Conservation (phyloP, 1,140 invertebrate species). For the Aphelenchoides fujianensis region DNA sequence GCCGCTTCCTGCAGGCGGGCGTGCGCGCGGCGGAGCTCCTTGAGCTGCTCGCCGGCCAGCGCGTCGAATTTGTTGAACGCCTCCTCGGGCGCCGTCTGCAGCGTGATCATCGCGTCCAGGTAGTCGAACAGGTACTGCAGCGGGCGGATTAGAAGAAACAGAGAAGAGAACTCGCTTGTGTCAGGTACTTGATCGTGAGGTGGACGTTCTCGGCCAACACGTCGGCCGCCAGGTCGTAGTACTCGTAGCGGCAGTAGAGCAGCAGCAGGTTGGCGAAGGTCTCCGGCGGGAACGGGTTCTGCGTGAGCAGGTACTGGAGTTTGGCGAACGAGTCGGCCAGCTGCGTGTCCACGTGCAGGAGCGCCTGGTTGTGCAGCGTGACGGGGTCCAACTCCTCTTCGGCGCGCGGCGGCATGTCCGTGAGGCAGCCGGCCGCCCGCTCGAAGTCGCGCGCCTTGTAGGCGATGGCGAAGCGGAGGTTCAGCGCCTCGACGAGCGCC, state of each 20-base stretch:
- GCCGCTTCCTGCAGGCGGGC: slow-evolving; percentile 73
- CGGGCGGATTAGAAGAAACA: slow-evolving; percentile 9
- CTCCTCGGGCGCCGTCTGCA: slow-evolving; percentile 93
- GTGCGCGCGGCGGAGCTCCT: slow-evolving; percentile 84
- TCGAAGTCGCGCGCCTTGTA: slow-evolving; percentile 91
- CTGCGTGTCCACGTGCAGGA: slow-evolving; percentile 85
- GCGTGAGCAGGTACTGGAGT: slow-evolving; percentile 89
- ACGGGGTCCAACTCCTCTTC: slow-evolving; percentile 97
- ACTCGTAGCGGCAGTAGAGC: slow-evolving; percentile 88
- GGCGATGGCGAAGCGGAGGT: slow-evolving; percentile 96
- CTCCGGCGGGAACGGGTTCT: slow-evolving; percentile 93
- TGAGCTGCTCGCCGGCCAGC: slow-evolving; percentile 83
- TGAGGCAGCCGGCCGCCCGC: slow-evolving; percentile 84
- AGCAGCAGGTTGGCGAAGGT: slow-evolving; percentile 93
- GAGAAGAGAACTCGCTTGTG: slow-evolving; percentile 78
- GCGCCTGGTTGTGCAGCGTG: slow-evolving; percentile 92
- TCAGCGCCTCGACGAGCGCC: slow-evolving; percentile 94
- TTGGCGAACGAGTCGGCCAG: slow-evolving; percentile 92
- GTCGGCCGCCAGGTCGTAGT: slow-evolving; percentile 94
- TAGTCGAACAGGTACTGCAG: slow-evolving; percentile 72
- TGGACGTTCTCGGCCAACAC: slow-evolving; percentile 95
- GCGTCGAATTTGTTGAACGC: slow-evolving; percentile 95
- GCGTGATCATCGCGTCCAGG: slow-evolving; percentile 87
- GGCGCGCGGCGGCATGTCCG: slow-evolving; percentile 89
- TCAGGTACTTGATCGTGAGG: slow-evolving; percentile 90